Base-by-base conservation (phyloP, 2,888 invertebrate species). In the Dasypolia templi region DNA sequence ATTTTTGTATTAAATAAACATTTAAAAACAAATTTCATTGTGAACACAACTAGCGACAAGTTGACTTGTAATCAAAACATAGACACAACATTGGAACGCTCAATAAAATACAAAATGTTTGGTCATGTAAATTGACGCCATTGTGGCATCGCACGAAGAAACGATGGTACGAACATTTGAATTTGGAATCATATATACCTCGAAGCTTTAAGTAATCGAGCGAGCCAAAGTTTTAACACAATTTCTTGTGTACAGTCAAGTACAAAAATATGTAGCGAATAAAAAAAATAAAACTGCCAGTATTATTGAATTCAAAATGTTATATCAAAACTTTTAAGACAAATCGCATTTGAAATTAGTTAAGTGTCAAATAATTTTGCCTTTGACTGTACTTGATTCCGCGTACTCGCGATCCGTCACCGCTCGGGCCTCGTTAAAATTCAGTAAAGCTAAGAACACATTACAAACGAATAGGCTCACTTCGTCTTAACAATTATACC, bases 401-500 rank as follows among this genome's bases (percentile, higher is more conserved):
- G 64, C 72, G 78, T 83, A 83, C 64, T 69, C 62, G 63, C 67
- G 68, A 81, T 84, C 59, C 72, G 63, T 73, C 75, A 77, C 66
- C 77, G 64, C 65, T 67, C 75, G 82, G 72, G 62, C 83, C 58
- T 91, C 89, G 86, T 92, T 91, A 91, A 91, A 91, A 92, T 92
- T 92, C 91, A 90, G 90, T 91, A 90, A 92, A 89, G 89, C 88
- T 87, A 87, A 89, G 89, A 91, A 89, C 90, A 90, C 88, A 92
- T 92, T 89, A 90, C 86, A 88, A 88, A 89, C 87, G 89, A 89
- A 89, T 90, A 89, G 88, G 86, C 89, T 86, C 86, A 82, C 87
- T 86, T 83, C 82, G 83, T 90, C 90, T 91, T 88, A 89, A 90
- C 89, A 92, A 92, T 93, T 91, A 92, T 89, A 84, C 81, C 80